A percentile compares a stretch with the other conserved stretches of the same genome.
phyloP scores from a whole-genome alignment of 2,888 invertebrate species.

The Drosophila helvetica region DNA sequence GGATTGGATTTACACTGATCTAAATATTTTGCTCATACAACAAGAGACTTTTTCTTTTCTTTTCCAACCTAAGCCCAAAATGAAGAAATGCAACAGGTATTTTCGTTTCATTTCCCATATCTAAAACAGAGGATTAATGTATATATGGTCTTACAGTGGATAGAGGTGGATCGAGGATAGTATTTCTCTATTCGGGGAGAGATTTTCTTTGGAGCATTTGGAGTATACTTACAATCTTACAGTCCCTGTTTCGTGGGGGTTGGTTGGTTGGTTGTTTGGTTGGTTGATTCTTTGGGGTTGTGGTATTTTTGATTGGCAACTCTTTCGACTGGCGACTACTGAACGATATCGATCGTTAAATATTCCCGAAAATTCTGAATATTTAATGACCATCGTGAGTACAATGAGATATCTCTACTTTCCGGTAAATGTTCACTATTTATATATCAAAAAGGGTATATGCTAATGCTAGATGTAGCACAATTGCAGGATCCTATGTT shows the following conservation, averaged over 20 bases:
- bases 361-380: slow-evolving; percentile 59
- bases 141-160: neutral
- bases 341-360: slow-evolving; percentile 66
- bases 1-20: neutral
- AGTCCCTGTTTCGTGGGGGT: slow-evolving; percentile 3
- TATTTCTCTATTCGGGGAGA: neutral
- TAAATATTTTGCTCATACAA: neutral
- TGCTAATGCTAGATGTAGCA: neutral
- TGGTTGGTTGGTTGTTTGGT: neutral
- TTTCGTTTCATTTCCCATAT: neutral
- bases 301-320: slow-evolving; percentile 28
- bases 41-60: neutral
- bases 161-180: neutral
- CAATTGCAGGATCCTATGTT: neutral
- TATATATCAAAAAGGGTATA: slow-evolving; percentile 68
- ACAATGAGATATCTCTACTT: slow-evolving; percentile 61
- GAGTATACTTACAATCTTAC: slow-evolving; percentile 34
- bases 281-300: slow-evolving; percentile 23
- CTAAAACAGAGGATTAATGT: neutral
- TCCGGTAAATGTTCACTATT: slow-evolving; percentile 83
- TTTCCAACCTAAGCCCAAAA: neutral
- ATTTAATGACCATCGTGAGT: slow-evolving; percentile 69
- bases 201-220: neutral
- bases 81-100: neutral
- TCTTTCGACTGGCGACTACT: slow-evolving; percentile 46